These are phyloP conservation scores for Manis crassicaudata DNA, from an alignment of 2,797 vertebrate species.

Conservation along the genomic window DNA sequence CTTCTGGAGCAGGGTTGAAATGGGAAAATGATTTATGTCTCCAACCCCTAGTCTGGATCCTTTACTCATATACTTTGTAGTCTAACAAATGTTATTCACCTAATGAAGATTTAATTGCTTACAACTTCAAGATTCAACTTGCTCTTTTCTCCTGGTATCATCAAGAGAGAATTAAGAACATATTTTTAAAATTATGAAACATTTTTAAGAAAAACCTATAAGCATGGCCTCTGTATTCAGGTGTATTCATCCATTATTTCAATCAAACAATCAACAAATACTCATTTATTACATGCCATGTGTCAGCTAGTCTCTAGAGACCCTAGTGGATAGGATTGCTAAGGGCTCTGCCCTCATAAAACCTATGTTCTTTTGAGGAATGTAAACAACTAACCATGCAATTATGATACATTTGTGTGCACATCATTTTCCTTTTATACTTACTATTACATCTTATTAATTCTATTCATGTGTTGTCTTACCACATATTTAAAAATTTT, in stretches of 20 bases:
- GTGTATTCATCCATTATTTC: background rate
- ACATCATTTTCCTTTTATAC: slow-evolving; percentile 7
- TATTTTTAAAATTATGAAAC: background rate
- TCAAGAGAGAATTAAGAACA: background rate
- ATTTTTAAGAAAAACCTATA: background rate
- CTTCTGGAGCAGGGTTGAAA: background rate
- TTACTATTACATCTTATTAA: background rate
- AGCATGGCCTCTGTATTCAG: background rate
- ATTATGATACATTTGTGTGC: background rate
- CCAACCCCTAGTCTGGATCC: background rate
- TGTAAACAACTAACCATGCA: background rate
- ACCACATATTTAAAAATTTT: background rate
- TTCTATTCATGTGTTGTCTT: background rate
- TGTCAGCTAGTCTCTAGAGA: background rate
- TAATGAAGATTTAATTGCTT: background rate
- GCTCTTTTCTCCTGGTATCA: background rate
- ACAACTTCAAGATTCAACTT: background rate
- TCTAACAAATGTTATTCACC: background rate
- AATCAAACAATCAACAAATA: background rate
- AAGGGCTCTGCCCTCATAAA: background rate
- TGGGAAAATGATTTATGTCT: background rate
- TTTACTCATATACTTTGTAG: background rate
- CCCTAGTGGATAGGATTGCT: background rate
- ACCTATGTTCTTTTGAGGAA: background rate
- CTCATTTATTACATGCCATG: background rate